Percentiles rank a stretch among this genome's conserved stretches.
Conservation (phyloP, 2,888 invertebrate genomes). For the Spilarctia lutea region DNA sequence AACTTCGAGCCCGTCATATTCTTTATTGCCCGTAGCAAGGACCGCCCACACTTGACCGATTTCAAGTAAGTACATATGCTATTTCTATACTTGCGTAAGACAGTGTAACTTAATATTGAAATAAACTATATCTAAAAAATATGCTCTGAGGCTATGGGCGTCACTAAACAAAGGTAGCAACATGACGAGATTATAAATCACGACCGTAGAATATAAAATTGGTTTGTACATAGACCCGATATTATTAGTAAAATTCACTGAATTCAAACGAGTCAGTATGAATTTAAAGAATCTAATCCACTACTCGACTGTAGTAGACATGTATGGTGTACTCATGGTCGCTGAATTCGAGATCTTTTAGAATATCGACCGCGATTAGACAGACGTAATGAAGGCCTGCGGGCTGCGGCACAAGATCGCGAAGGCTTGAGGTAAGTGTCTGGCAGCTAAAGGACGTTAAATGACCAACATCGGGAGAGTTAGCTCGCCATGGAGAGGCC, state of each 20-base stretch:
- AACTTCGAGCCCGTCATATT: neutral
- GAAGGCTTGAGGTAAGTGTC: neutral
- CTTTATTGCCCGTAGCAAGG: neutral
- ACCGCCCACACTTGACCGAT: neutral
- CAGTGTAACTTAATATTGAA: neutral
- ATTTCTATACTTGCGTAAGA: neutral
- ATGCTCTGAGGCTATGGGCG: neutral
- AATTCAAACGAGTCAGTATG: neutral
- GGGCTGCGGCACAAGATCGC: neutral
- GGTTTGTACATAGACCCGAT: neutral
- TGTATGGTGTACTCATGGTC: neutral
- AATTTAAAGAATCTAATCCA: neutral
- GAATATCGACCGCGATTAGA: neutral
- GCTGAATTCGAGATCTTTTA: neutral
- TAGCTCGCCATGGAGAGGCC: neutral
- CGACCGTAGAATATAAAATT: neutral
- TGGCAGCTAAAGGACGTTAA: neutral
- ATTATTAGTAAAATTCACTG: neutral
- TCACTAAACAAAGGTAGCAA: neutral
- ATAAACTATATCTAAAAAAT: neutral
- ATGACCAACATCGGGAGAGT: neutral
- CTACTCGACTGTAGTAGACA: neutral
- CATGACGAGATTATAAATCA: no score
- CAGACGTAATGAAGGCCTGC: neutral
- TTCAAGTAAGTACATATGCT: neutral